These are phyloP conservation scores for Aphelocoma californica DNA, from an alignment of 2,797 vertebrate species.

Conservation along the genomic window DNA sequence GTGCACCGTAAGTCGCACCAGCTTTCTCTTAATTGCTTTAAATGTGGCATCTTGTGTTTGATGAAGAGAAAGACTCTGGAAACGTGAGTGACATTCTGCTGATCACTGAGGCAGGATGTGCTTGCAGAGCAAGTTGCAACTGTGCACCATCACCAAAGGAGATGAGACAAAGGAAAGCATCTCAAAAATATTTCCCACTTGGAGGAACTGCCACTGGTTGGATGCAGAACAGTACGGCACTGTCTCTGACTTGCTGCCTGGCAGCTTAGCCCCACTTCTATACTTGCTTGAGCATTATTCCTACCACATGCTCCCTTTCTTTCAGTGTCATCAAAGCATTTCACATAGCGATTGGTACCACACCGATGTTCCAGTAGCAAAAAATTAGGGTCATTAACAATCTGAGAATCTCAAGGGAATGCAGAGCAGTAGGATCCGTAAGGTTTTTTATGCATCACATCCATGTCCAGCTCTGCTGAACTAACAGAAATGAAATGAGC, in stretches of 20 bases:
- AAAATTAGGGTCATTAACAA: background rate
- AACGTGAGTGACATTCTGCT: background rate
- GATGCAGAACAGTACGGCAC: fast-evolving
- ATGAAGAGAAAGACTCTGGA: background rate
- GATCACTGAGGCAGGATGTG: background rate
- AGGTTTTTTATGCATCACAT: background rate
- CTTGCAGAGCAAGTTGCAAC: background rate
- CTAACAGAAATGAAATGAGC: background rate
- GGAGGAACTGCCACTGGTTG: background rate
- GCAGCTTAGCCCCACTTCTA: background rate
- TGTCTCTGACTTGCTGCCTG: background rate
- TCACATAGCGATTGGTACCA: background rate
- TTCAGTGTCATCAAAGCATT: background rate
- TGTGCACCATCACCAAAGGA: background rate
- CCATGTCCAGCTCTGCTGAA: background rate
- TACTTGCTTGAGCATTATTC: background rate
- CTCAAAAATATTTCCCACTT: background rate
- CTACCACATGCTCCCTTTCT: background rate
- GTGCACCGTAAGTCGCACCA: background rate
- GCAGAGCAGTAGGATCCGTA: background rate
- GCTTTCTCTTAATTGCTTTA: background rate
- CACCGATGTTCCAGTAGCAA: background rate
- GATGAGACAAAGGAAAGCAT: background rate
- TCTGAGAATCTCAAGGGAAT: background rate
- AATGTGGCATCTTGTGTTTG: background rate